Percentiles rank a stretch among this genome's conserved stretches.
These are phyloP conservation scores for Tadarida brasiliensis DNA, from an alignment of 2,797 vertebrate species.

Conservation along the genomic window DNA sequence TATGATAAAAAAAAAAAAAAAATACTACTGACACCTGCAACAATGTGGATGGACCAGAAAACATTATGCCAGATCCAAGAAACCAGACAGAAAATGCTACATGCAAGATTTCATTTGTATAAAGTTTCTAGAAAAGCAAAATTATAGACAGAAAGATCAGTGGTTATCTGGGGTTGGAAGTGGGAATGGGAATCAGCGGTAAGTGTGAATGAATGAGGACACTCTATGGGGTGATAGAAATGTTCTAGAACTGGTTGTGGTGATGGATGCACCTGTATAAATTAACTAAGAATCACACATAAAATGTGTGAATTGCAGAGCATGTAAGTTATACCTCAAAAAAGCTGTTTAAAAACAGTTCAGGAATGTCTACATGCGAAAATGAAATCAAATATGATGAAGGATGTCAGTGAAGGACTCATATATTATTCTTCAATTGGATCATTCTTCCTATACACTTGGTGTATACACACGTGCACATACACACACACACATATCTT, in stretches of 20 bases:
- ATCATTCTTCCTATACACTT: neutral
- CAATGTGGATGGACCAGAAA: neutral
- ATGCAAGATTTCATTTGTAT: neutral
- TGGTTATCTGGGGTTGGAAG: neutral
- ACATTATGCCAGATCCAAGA: neutral
- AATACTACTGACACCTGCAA: neutral
- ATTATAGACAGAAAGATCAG: neutral
- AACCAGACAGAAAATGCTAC: neutral
- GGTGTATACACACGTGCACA: neutral
- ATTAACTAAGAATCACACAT: neutral
- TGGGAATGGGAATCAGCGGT: neutral
- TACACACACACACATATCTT: neutral
- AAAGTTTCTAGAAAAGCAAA: neutral
- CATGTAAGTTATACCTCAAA: neutral
- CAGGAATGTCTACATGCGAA: neutral
- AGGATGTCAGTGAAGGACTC: neutral
- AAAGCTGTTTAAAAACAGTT: neutral
- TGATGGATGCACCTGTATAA: neutral
- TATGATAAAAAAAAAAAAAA: slow-evolving; percentile 17
- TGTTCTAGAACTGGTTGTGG: neutral
- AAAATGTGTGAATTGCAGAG: neutral
- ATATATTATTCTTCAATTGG: neutral
- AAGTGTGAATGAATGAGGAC: neutral
- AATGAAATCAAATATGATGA: neutral
- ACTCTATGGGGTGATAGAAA: neutral